Percentiles rank a stretch among this genome's conserved stretches.
Evolutionary conservation across 2,797 vertebrate species (phyloP).

Genomic region (Zenarchopterus dispar): DNA sequence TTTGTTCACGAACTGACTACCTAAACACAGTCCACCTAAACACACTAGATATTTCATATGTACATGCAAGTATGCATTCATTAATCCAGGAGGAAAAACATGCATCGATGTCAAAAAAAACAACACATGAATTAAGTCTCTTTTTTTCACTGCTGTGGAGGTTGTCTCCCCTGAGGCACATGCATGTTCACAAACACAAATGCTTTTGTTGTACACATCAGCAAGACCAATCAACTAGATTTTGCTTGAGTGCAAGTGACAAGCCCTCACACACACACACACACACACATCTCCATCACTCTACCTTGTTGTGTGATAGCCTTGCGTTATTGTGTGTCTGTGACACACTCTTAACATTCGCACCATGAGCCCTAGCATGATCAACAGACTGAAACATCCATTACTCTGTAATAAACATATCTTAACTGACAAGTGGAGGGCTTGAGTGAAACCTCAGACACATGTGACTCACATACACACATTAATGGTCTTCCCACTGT

Average conservation of each 20-base stretch:
- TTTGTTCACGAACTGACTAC: not conserved
- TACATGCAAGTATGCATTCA: no score
- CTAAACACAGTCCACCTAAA: not conserved
- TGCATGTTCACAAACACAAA: constrained; percentile 7
- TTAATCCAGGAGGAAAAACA: not conserved
- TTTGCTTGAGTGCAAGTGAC: constrained; percentile 20
- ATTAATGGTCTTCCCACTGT: constrained; percentile 1
- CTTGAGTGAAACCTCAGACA: constrained; percentile 31
- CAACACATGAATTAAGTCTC: constrained; percentile 1
- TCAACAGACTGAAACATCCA: constrained; percentile 49
- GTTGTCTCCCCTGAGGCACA: constrained; percentile 18
- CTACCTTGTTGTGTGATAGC: constrained; percentile 46
- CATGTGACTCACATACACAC: constrained; percentile 12
- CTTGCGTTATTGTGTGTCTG: constrained; percentile 44
- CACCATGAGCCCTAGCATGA: constrained; percentile 33
- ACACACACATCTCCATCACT: constrained; percentile 13
- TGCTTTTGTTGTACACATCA: constrained; percentile 36
- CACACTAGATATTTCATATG: not conserved
- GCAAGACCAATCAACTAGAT: constrained; percentile 43
- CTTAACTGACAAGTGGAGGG: constrained; percentile 11
- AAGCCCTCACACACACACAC: constrained; percentile 8
- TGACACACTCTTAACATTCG: constrained; percentile 48
- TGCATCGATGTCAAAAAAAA: not conserved
- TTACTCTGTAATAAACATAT: constrained; percentile 42
- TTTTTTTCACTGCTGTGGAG: constrained; percentile 12